Base-by-base conservation (phyloP, 92 coral and sea anemone species). In the Actinernus sp. region DNA sequence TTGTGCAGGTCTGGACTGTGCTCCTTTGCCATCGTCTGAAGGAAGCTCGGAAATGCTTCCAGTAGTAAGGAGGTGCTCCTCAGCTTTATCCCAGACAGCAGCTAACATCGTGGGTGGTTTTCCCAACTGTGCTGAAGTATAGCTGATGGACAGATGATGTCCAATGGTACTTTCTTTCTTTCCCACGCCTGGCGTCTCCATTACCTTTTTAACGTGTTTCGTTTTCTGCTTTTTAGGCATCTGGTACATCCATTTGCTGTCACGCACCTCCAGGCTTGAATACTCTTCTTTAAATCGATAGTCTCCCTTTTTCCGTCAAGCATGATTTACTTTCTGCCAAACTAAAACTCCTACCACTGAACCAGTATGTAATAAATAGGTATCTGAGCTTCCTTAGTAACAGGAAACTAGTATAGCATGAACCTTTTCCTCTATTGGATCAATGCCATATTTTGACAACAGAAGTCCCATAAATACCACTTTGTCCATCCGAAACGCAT, bases 401-500 rank as follows among this genome's bases (percentile, higher is more conserved):
- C n/a, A n/a, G n/a, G n/a, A n/a, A n/a, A n/a, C 86, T 52, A 71
- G 16, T 36, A 78, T 82, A 22, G 82, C 81, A 26, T 39, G 49
- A 25, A 84, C 86, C 43, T n/a, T n/a, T n/a, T n/a, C n/a, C n/a
- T n/a, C n/a, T n/a, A n/a, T n/a, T n/a, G n/a, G n/a, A n/a, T n/a
- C n/a, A n/a, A n/a, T n/a, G n/a, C n/a, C n/a, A n/a, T n/a, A n/a
- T n/a, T n/a, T n/a, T n/a, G n/a, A n/a, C n/a, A n/a, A n/a, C n/a
- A n/a, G n/a, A n/a, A n/a, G n/a, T n/a, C n/a, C n/a, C n/a, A n/a
- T n/a, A n/a, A 84, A 84, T 27, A 84, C 76, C 9, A 77, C 74
- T 50, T 76, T 76, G 56, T 28, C 59, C 73, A 64, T 69, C 47
- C 79, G n/a, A 64, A 77, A 78, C 12, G 82, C 33, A 47, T 82